These are phyloP conservation scores for Philaethria dido DNA, from an alignment of 2,888 invertebrate genomes.

Conservation along the genomic window DNA sequence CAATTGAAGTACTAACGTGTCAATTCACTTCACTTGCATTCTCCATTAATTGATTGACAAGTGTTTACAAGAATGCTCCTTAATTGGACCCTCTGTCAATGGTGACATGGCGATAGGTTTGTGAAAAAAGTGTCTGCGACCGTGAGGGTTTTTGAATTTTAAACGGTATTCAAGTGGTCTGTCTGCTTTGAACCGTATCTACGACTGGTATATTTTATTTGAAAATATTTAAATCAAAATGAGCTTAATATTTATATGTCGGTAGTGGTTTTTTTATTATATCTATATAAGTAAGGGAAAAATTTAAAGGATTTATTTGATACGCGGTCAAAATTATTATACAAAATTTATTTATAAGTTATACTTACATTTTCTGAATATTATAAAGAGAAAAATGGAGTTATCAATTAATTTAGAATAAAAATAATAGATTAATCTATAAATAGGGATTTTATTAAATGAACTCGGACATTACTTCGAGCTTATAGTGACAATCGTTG, in stretches of 20 bases:
- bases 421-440: too few species aligned
- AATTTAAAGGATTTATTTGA: background rate
- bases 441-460: too few species aligned
- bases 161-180: conserved; percentile 63
- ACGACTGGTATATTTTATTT: conserved; percentile 25
- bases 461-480: too few species aligned
- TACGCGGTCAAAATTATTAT: background rate
- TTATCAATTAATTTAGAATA: too few species aligned
- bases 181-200: conserved; percentile 50
- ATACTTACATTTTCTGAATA: too few species aligned
- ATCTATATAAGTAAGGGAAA: background rate
- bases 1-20: conserved; percentile 28
- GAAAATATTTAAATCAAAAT: background rate
- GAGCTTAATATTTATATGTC: background rate
- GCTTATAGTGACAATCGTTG: too few species aligned
- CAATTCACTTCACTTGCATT: conserved; percentile 33
- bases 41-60: conserved; percentile 62
- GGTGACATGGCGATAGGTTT: conserved; percentile 59
- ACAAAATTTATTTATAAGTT: too few species aligned
- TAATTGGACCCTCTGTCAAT: conserved; percentile 69
- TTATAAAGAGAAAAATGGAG: too few species aligned
- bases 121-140: conserved; percentile 61
- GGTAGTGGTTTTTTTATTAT: background rate
- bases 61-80: conserved; percentile 57
- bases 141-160: conserved; percentile 69